Conservation (phyloP, 1,140 invertebrate genomes). For the Pseudomyrmex concolor region DNA sequence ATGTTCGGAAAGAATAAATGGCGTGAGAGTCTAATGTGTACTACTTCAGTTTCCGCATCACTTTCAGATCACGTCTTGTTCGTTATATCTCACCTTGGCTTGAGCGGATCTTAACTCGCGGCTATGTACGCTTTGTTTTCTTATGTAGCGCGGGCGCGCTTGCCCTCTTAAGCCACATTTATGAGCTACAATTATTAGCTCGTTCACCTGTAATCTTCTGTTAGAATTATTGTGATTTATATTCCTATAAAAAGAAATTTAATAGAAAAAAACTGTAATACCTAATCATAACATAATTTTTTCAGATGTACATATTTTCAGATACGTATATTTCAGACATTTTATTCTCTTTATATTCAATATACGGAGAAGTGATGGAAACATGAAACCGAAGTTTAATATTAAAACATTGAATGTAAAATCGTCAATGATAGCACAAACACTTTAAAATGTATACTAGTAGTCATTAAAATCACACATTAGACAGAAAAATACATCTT, state of each 20-base stretch:
- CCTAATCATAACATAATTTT: too few species aligned
- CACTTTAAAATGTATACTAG: too few species aligned
- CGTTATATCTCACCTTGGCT: background rate
- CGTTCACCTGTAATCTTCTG: conserved; percentile 6
- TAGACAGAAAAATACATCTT: too few species aligned
- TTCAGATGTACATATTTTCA: too few species aligned
- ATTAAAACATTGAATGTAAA: too few species aligned
- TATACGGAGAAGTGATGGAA: too few species aligned
- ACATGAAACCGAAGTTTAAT: too few species aligned
- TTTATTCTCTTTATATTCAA: too few species aligned
- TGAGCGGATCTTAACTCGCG: background rate
- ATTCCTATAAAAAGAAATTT: background rate
- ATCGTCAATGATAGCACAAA: too few species aligned
- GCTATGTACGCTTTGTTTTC: conserved; percentile 7
- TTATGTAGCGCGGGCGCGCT: background rate
- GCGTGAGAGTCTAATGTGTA: background rate
- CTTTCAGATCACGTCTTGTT: background rate
- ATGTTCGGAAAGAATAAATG: background rate
- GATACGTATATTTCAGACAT: too few species aligned
- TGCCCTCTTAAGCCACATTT: background rate
- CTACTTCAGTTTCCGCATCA: background rate
- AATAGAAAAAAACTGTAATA: background rate
- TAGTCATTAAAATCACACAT: too few species aligned
- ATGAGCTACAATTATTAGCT: background rate
- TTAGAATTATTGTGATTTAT: background rate